Evolutionary conservation across 2,797 vertebrate genomes (phyloP).

Genomic region (Anniella stebbinsi): DNA sequence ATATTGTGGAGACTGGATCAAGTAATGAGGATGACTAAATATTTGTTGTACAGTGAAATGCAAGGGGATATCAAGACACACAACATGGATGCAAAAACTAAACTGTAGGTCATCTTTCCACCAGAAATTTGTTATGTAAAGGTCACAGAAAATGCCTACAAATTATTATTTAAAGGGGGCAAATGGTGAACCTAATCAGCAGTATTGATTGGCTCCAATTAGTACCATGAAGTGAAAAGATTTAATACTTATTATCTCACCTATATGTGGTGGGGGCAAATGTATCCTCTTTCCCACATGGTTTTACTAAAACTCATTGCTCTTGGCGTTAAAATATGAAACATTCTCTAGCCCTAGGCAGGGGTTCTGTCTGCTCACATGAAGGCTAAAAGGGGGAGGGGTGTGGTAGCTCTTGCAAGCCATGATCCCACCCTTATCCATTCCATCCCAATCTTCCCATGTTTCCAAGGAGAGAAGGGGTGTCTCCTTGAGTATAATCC

Average conservation of each 20-base stretch:
- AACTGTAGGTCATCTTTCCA: not conserved
- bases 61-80: not conserved
- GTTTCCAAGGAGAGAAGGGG: no score
- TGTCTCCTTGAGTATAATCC: no score
- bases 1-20: no score
- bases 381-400: not conserved
- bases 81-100: conserved; percentile 50
- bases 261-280: conserved; percentile 63
- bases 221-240: conserved; percentile 1
- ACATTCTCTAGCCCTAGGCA: conserved; percentile 11
- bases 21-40: not conserved
- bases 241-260: conserved; percentile 69
- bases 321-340: conserved; percentile 68
- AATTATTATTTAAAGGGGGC: not conserved
- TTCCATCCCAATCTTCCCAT: not conserved
- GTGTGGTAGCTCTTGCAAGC: no score
- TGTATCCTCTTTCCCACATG: conserved; percentile 66
- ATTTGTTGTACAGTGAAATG: not conserved
- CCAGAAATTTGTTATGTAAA: not conserved
- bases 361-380: conserved; percentile 47
- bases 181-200: conserved; percentile 10
- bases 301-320: conserved; percentile 70
- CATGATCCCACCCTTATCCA: not conserved
- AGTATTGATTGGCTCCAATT: conserved; percentile 56
- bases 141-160: not conserved